A percentile compares a stretch with the other conserved stretches of the same genome.
These are phyloP conservation scores for Sturmia bella DNA, from an alignment of 2,888 invertebrate species.

Conservation along the genomic window DNA sequence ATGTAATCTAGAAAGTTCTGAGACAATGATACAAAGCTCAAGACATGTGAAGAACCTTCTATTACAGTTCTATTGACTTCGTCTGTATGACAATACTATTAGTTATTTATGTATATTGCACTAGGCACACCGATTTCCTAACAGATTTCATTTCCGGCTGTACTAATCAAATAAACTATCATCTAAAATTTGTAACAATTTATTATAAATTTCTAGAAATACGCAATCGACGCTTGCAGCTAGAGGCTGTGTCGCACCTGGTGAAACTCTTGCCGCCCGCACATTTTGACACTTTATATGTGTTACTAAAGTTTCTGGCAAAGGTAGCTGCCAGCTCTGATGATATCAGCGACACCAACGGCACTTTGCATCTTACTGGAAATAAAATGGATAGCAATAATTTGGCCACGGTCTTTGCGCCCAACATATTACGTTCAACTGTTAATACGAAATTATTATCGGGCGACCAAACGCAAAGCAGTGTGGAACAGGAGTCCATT, in stretches of 20 bases:
- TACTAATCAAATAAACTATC: too few species aligned
- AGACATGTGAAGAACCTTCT: too few species aligned
- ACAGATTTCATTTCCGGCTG: too few species aligned
- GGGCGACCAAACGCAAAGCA: slow-evolving; percentile 8
- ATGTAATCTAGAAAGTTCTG: too few species aligned
- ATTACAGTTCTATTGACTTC: too few species aligned
- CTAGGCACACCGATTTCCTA: too few species aligned
- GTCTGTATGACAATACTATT: too few species aligned
- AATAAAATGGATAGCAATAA: slow-evolving; percentile 98
- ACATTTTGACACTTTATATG: slow-evolving; percentile 92
- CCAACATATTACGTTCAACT: slow-evolving; percentile 93
- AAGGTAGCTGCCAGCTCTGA: slow-evolving; percentile 81
- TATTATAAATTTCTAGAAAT: slow-evolving; percentile 84
- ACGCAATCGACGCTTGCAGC: slow-evolving; percentile 90
- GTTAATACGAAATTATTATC: slow-evolving; percentile 77
- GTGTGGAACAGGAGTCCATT: slow-evolving; percentile 83
- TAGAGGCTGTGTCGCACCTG: slow-evolving; percentile 91
- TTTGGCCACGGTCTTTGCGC: slow-evolving; percentile 96
- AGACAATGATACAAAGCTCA: too few species aligned
- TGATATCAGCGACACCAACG: slow-evolving; percentile 74
- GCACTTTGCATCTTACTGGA: slow-evolving; percentile 82
- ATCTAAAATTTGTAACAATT: background rate
- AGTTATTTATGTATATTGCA: too few species aligned
- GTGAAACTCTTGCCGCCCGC: slow-evolving; percentile 92
- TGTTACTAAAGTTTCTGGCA: slow-evolving; percentile 90